Evolutionary conservation across 2,113 vertebrate genomes (phyloP).

Genomic region (Mustela lutreola): DNA sequence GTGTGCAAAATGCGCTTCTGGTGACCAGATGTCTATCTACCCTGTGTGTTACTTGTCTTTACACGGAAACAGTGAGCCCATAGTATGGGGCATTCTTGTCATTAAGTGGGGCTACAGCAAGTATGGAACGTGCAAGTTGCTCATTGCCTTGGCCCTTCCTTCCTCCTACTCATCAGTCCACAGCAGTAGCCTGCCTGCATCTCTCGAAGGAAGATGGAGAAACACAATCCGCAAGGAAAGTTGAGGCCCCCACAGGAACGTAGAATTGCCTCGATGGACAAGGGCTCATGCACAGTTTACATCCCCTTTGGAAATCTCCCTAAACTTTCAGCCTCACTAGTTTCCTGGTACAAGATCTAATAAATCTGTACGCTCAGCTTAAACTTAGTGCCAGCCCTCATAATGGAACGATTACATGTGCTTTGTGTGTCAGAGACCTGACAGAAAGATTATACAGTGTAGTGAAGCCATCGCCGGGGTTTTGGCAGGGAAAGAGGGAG

Average conservation of each 20-base stretch:
- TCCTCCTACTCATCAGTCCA: not conserved
- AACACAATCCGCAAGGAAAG: not conserved
- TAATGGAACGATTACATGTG: constrained; percentile 82
- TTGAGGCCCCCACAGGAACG: constrained; percentile 10
- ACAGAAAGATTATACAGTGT: constrained; percentile 81
- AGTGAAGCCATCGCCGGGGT: constrained; percentile 73
- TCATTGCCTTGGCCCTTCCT: not conserved
- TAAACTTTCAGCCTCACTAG: constrained; percentile 60
- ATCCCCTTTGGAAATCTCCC: constrained; percentile 57
- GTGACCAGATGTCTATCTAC: not conserved
- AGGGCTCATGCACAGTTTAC: constrained; percentile 24
- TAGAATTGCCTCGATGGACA: constrained; percentile 30
- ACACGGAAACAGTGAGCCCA: not conserved
- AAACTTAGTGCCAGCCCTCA: constrained; percentile 75
- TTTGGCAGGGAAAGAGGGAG: constrained; percentile 77
- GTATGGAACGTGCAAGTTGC: not conserved
- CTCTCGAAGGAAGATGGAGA: constrained; percentile 25
- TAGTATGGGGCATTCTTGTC: not conserved
- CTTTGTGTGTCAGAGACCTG: constrained; percentile 81
- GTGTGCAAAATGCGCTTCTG: not conserved
- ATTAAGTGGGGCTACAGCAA: not conserved
- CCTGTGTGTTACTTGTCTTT: not conserved
- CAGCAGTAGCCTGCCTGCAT: not conserved
- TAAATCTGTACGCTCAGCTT: constrained; percentile 77
- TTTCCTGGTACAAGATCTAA: constrained; percentile 77